Conservation (phyloP, 2,113 vertebrate species). For the Marcusenius ussheri region DNA sequence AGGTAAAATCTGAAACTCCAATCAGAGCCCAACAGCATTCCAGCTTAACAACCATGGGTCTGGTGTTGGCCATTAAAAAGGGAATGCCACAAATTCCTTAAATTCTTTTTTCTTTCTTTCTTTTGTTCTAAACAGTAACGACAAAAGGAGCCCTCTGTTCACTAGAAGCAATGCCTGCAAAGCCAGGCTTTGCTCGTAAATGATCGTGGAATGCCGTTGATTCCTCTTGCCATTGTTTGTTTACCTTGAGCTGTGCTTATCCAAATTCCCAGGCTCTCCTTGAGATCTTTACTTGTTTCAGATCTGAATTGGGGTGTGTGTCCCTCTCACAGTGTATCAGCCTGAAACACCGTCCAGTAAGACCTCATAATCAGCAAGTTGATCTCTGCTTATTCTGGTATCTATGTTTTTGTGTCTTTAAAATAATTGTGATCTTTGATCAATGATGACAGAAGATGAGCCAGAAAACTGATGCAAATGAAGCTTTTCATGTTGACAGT, state of each 20-base stretch:
- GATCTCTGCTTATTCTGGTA: background rate
- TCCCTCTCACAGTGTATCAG: conserved; percentile 33
- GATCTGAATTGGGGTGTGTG: conserved; percentile 26
- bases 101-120: background rate
- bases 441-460: background rate
- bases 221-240: conserved; percentile 8
- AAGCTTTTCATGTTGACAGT: background rate
- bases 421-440: background rate
- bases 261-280: background rate
- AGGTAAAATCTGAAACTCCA: background rate
- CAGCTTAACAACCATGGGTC: background rate
- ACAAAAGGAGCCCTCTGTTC: background rate
- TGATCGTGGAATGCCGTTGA: conserved; percentile 5
- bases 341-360: background rate
- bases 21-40: background rate
- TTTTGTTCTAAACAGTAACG: background rate
- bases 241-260: background rate
- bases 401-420: background rate
- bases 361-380: background rate
- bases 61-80: background rate
- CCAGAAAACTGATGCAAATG: background rate
- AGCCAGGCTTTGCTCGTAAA: background rate
- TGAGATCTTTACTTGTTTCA: conserved; percentile 28
- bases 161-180: background rate
- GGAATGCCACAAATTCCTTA: background rate